A percentile compares a stretch with the other conserved stretches of the same genome.
Conservation (phyloP, 2,113 vertebrate genomes). For the Gadus chalcogrammus region DNA sequence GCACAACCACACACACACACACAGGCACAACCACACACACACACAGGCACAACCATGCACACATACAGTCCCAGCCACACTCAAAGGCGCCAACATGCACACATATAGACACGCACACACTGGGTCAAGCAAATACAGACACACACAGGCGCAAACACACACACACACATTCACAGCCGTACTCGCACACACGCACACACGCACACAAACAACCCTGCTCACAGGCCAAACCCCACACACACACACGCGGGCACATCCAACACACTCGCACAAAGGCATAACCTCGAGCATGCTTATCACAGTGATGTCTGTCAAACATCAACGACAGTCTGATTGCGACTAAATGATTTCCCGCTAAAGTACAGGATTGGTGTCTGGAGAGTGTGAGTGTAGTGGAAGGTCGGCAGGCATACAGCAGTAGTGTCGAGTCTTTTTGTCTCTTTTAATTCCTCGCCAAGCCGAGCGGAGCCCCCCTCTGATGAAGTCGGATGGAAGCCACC, state of each 20-base stretch:
- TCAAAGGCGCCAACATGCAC: background rate
- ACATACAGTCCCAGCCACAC: background rate
- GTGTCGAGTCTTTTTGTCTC: too few species aligned
- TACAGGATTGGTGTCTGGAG: too few species aligned
- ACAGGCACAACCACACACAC: background rate
- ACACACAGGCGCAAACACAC: background rate
- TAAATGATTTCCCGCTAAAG: too few species aligned
- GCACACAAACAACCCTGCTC: background rate
- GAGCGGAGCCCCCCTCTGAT: too few species aligned
- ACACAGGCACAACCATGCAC: background rate
- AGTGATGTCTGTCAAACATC: too few species aligned
- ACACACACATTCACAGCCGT: too few species aligned
- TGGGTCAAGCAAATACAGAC: background rate
- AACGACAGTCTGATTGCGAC: too few species aligned
- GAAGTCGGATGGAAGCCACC: too few species aligned
- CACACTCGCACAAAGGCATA: background rate
- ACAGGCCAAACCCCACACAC: conserved; percentile 15
- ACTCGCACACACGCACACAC: too few species aligned
- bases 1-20: conserved; percentile 5
- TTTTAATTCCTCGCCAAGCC: too few species aligned
- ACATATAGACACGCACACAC: background rate
- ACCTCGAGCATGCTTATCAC: background rate
- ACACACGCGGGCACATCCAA: background rate
- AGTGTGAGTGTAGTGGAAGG: too few species aligned
- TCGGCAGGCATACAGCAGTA: too few species aligned